Percentiles rank a stretch among this genome's conserved stretches.
phyloP scores from a whole-genome alignment of 2,113 vertebrate genomes.

The Oncorhynchus masou region DNA sequence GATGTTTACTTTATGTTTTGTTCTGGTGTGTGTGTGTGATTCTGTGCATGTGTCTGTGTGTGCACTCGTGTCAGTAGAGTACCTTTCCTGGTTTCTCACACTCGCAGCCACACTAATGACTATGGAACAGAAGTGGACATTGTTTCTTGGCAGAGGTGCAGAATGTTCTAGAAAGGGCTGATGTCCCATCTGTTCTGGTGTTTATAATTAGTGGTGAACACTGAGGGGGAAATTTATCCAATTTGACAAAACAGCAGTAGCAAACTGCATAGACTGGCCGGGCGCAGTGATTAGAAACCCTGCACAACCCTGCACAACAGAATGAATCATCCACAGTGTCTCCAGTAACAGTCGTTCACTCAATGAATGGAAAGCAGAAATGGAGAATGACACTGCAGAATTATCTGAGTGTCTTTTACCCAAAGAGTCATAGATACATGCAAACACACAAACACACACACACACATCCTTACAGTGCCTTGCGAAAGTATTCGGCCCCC shows the following conservation, averaged over 20 bases:
- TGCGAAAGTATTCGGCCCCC: too few relatives aligned
- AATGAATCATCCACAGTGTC: conserved; percentile 29
- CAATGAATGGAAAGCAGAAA: conserved; percentile 8
- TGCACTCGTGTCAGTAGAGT: not conserved
- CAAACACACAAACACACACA: not conserved
- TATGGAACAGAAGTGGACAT: conserved; percentile 39
- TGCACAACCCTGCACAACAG: conserved; percentile 32
- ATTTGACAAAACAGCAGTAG: conserved; percentile 58
- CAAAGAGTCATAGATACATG: not conserved
- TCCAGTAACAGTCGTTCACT: conserved; percentile 28
- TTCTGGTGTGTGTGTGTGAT: not conserved
- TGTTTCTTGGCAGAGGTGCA: conserved; percentile 35
- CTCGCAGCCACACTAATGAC: conserved; percentile 28
- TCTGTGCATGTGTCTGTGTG: not conserved
- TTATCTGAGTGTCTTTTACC: too few relatives aligned
- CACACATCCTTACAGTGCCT: not conserved
- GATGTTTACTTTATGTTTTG: not conserved
- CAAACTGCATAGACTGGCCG: conserved; percentile 41
- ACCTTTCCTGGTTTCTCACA: conserved; percentile 10
- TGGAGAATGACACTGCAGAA: not conserved
- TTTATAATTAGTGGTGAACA: conserved; percentile 66
- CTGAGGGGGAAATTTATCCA: conserved; percentile 51
- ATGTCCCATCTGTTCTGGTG: conserved; percentile 58
- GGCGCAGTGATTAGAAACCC: conserved; percentile 35
- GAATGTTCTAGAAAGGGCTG: conserved; percentile 48